Evolutionary conservation across 2,888 invertebrate genomes (phyloP).

Genomic region (Sarcophaga caerulescens): DNA sequence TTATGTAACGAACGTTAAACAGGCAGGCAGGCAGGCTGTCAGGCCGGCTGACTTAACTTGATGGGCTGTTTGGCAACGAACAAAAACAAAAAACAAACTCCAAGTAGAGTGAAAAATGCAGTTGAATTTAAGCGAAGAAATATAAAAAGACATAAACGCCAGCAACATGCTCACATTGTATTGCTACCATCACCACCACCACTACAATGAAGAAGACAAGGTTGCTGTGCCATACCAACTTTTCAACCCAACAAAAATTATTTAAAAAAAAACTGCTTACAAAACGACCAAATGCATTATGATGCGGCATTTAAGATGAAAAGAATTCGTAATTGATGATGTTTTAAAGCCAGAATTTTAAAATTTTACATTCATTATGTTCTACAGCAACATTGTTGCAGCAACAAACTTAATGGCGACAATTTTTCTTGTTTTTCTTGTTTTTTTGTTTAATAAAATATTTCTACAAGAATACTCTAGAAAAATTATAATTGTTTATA

Average conservation of each 20-base stretch:
- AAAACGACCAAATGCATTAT: constrained; percentile 9
- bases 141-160: constrained; percentile 34
- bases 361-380: background rate
- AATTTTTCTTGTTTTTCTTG: no score
- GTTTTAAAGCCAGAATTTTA: background rate
- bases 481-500: no score
- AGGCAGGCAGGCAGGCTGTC: constrained; percentile 1
- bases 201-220: constrained; percentile 21
- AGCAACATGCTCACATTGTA: constrained; percentile 22
- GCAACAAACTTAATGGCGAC: no score
- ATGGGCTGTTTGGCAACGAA: background rate
- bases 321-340: background rate
- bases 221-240: constrained; percentile 30
- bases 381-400: no score
- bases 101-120: constrained; percentile 26
- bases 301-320: background rate
- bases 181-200: background rate
- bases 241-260: background rate
- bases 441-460: no score
- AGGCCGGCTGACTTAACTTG: background rate
- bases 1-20: constrained; percentile 38
- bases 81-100: background rate
- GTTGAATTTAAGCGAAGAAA: constrained; percentile 2
- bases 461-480: no score
- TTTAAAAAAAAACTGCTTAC: background rate